These are phyloP conservation scores for Intellagama lesueurii DNA, from an alignment of 2,797 vertebrate genomes.

Conservation along the genomic window DNA sequence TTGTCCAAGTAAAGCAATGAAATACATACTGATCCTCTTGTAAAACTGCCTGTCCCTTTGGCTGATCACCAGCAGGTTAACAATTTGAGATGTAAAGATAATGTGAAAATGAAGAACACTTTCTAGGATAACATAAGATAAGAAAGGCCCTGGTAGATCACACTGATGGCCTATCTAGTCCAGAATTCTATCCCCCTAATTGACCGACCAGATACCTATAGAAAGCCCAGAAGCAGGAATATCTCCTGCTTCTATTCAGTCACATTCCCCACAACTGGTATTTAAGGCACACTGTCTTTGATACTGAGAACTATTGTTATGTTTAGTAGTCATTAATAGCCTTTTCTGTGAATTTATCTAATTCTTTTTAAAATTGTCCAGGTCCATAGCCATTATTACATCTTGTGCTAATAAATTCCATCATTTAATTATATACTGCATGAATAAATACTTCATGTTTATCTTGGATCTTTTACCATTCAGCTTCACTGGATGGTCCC, in stretches of 20 bases:
- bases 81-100: not conserved
- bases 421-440: not conserved
- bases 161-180: not conserved
- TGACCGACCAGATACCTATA: not conserved
- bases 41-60: not conserved
- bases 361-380: not conserved
- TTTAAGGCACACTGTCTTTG: not conserved
- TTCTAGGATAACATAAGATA: not conserved
- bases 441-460: not conserved
- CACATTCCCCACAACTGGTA: not conserved
- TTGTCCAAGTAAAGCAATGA: constrained; percentile 6
- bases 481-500: not conserved
- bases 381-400: not conserved
- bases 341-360: not conserved
- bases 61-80: not conserved
- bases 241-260: not conserved
- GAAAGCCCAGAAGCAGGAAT: not conserved
- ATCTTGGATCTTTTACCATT: not conserved
- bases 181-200: not conserved
- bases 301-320: not conserved
- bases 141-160: not conserved
- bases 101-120: no score
- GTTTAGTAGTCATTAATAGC: not conserved
- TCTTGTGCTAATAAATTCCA: not conserved
- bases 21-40: not conserved